Percentiles rank a stretch among this genome's conserved stretches.
Evolutionary conservation across 1,140 invertebrate genomes (phyloP).

Genomic region (Theocolax elegans): DNA sequence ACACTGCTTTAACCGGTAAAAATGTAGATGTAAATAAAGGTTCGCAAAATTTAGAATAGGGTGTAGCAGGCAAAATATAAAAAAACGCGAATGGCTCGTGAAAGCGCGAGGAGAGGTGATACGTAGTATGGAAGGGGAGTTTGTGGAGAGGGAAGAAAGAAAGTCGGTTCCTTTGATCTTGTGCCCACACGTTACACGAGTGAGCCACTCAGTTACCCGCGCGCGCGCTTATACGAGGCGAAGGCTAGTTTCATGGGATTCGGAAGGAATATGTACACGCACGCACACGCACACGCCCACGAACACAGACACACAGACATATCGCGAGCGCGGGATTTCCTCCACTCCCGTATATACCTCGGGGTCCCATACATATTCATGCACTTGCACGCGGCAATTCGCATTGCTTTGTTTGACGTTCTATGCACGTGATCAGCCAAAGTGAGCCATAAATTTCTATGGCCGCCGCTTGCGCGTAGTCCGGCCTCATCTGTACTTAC

Average conservation of each 20-base stretch:
- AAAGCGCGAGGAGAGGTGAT: too few relatives aligned
- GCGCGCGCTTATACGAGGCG: constrained; percentile 31
- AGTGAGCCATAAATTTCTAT: constrained; percentile 20
- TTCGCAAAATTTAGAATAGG: too few relatives aligned
- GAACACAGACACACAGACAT: not conserved
- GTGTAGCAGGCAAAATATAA: too few relatives aligned
- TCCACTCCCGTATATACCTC: too few relatives aligned
- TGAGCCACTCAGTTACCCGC: constrained; percentile 3
- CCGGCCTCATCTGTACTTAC: too few relatives aligned
- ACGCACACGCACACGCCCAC: constrained; percentile 33
- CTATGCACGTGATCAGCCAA: not conserved
- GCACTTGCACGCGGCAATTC: constrained; percentile 6
- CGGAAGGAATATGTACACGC: constrained; percentile 48
- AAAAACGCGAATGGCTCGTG: too few relatives aligned
- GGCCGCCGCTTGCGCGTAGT: too few relatives aligned
- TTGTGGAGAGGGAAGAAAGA: constrained; percentile 47
- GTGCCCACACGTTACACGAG: constrained; percentile 42
- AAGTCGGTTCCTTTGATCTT: constrained; percentile 52
- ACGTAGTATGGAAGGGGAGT: too few relatives aligned
- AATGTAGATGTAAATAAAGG: too few relatives aligned
- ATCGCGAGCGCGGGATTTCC: too few relatives aligned
- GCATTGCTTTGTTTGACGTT: constrained; percentile 10
- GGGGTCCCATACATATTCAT: constrained; percentile 4
- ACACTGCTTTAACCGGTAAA: too few relatives aligned
- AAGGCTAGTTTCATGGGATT: constrained; percentile 49